A percentile compares a stretch with the other conserved stretches of the same genome.
These are phyloP conservation scores for Amaurobius ferox DNA, from an alignment of 2,888 invertebrate species.

Conservation along the genomic window DNA sequence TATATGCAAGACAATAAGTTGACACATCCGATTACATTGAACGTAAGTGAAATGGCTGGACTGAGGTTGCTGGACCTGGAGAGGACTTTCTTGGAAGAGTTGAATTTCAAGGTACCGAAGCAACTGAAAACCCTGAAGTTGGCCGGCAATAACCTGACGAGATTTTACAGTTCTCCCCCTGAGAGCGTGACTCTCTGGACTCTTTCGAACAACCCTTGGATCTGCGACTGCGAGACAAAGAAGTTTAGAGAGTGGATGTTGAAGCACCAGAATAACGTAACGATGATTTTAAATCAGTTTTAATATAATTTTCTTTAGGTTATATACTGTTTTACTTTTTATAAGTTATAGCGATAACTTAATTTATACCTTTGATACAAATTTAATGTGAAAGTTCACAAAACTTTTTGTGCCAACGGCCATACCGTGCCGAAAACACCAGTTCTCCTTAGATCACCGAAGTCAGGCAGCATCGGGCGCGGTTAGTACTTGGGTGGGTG, in stretches of 20 bases:
- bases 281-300: too few species aligned
- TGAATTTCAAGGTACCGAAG: slow-evolving; percentile 34
- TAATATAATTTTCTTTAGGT: too few species aligned
- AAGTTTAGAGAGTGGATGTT: slow-evolving; percentile 26
- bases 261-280: slow-evolving; percentile 11
- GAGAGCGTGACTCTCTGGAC: background rate
- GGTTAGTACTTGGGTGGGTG: too few species aligned
- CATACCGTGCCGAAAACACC: too few species aligned
- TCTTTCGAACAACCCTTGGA: slow-evolving; percentile 48
- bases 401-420: too few species aligned
- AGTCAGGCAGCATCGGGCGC: too few species aligned
- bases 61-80: slow-evolving; percentile 33
- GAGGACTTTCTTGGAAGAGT: background rate
- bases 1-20: slow-evolving; percentile 31
- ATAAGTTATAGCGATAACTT: too few species aligned
- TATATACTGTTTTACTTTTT: too few species aligned
- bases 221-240: slow-evolving; percentile 41
- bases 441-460: too few species aligned
- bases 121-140: slow-evolving; percentile 13
- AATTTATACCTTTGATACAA: too few species aligned
- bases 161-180: slow-evolving; percentile 14
- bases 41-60: background rate
- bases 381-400: too few species aligned
- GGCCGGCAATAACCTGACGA: slow-evolving; percentile 22
- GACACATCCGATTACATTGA: background rate